Conservation (phyloP, 1,140 invertebrate genomes). For the Melipona quadrifasciata region DNA sequence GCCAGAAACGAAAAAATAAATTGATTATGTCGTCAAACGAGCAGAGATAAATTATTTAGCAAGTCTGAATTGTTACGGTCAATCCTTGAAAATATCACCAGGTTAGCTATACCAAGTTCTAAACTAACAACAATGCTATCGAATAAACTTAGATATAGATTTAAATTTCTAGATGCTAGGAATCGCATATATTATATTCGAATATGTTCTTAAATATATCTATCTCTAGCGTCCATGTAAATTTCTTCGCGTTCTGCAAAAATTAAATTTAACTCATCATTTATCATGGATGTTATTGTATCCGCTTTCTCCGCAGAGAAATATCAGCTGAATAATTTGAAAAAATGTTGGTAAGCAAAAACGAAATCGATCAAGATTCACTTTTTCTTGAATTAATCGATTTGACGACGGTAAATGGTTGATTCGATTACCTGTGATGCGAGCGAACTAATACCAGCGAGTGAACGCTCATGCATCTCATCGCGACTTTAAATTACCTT, state of each 20-base stretch:
- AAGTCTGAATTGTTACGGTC: background rate
- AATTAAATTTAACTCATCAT: conserved; percentile 56
- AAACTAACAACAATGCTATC: too few relatives aligned
- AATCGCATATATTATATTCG: too few relatives aligned
- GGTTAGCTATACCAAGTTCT: background rate
- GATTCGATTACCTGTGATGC: background rate
- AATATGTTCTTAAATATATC: conserved; percentile 12
- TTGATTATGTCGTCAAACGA: conserved; percentile 16
- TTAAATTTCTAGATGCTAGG: too few relatives aligned
- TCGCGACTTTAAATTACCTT: conserved; percentile 34
- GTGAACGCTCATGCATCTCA: background rate
- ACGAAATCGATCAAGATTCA: too few relatives aligned
- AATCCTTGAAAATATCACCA: background rate
- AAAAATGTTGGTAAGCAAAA: background rate
- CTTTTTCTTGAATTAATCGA: conserved; percentile 16
- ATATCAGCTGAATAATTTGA: conserved; percentile 23
- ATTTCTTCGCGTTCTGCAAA: conserved; percentile 57
- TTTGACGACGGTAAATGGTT: background rate
- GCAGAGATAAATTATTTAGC: conserved; percentile 22
- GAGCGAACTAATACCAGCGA: conserved; percentile 14
- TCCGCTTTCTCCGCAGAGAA: conserved; percentile 12
- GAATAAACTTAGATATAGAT: too few relatives aligned
- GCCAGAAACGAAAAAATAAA: conserved; percentile 31
- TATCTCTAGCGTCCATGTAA: conserved; percentile 48
- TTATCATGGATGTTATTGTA: conserved; percentile 55